A percentile compares a stretch with the other conserved stretches of the same genome.
phyloP scores from a whole-genome alignment of 2,113 vertebrate species.

The Rhineura floridana region DNA sequence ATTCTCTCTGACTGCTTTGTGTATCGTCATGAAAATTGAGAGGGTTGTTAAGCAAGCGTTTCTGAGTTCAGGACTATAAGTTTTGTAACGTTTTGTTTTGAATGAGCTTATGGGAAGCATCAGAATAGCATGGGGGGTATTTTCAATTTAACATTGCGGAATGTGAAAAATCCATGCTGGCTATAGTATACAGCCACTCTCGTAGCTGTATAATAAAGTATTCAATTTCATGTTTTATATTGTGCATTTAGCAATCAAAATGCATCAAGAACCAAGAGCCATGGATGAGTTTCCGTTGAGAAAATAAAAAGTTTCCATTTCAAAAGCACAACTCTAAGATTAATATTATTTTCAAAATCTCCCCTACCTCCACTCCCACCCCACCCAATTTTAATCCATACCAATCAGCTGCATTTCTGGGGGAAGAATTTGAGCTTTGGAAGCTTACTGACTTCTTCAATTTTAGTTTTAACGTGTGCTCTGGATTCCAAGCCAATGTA shows the following conservation, averaged over 20 bases:
- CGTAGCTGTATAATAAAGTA: background rate
- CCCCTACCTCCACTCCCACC: too few relatives aligned
- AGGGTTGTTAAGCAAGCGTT: too few relatives aligned
- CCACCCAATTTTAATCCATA: background rate
- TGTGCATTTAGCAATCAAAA: background rate
- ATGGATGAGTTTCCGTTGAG: background rate
- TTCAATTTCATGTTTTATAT: background rate
- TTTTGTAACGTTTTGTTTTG: too few relatives aligned
- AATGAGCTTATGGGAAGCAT: too few relatives aligned
- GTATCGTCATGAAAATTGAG: too few relatives aligned
- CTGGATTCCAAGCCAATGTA: background rate
- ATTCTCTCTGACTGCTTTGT: too few relatives aligned
- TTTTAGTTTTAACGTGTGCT: background rate
- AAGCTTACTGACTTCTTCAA: background rate
- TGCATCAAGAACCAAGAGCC: background rate
- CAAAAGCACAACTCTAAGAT: background rate
- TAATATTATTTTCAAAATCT: background rate
- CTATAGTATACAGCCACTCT: too few relatives aligned
- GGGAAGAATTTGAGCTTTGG: background rate
- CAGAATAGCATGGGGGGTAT: too few relatives aligned
- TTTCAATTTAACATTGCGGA: too few relatives aligned
- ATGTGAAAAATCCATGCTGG: too few relatives aligned
- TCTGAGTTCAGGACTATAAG: too few relatives aligned
- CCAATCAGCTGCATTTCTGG: background rate
- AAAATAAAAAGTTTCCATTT: background rate